Evolutionary conservation across 1,140 invertebrate genomes (phyloP), one percentile per base, ranked within the genome.

Genomic region (Zaprionus nigranus): DNA sequence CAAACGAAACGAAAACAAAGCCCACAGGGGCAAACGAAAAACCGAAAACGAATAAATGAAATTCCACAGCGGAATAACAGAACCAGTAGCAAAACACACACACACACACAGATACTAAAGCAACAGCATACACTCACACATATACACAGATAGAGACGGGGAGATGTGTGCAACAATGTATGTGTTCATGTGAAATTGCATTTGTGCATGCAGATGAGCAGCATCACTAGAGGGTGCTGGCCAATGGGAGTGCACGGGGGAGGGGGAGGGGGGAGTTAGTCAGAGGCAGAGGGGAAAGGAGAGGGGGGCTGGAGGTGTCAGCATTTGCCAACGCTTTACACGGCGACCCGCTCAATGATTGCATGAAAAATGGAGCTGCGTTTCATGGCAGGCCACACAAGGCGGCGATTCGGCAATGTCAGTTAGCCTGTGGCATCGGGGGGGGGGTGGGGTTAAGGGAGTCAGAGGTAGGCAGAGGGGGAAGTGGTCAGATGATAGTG

Each of bases 191-290:
- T 61, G 59, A 79, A 82, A 82, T 85, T 85, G 75, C 75, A 84
- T 84, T 84, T 84, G 72, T 73, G 72, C 51, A 77, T 84, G 80
- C 77, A 75, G 75, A 76, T 82, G 72, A 79, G 67, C 74, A 51
- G 46, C 75, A 69, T 6, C 40, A 46, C n/a, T 17, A 46, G 40
- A 46, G 40, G n/a, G 40, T 15, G 36, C 13, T 13, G 36, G 12
- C 36, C 36, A 15, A 38, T 2, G 30, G 13, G 17, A 11, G 26
- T 28, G 26, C 26, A 28, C 24, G 20, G 20, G 40, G 24, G 28
- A 6, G 4, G 5, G 9, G 7, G 5, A 40, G 46, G 5, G 17
- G 24, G 38, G 38, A 17, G 20, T 2, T 11, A 28, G n/a, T 4
- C 13, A 28, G 34, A 1, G 24, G 43, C 11, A 26, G 58, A 22